Base-by-base conservation (phyloP, 2,113 vertebrate genomes). In the Rhinogobius similis region DNA sequence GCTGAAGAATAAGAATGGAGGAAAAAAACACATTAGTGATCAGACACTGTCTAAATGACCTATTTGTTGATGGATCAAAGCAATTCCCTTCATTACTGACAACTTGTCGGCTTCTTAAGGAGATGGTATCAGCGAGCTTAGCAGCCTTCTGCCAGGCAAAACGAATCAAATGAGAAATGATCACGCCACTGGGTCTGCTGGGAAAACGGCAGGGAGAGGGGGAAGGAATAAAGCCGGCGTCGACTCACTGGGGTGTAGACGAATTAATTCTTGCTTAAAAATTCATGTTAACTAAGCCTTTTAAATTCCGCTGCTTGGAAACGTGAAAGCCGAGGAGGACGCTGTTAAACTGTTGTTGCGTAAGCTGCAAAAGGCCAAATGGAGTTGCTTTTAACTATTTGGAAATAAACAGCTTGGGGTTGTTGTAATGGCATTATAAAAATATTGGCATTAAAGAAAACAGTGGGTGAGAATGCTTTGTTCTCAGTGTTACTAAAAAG, bases 1-100 rank as follows among this genome's bases (percentile, higher is more conserved):
- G 0, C 39, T 74, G 23, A 44, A 63, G 44, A 32, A 62, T 68
- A 16, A 68, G 21, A 72, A 61, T 39, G 43, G 46, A 27, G 66
- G 52, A 67, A 44, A 41, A n/a, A 46, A 81, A 73, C 27, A 77
- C 82, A 81, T 88, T 87, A 85, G 82, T 76, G 84, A 88, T 73
- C 81, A 88, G 89, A 87, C 86, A 85, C 85, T 75, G 81, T 78
- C 74, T 92, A 90, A 93, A 91, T 90, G 89, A 91, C 91, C 89
- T 89, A 92, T 93, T 93, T 93, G 89, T 93, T 81, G 85, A 85
- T 39, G 76, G 89, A 91, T 92, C 91, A 93, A 91, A 92, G 91
- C 82, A 78, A 87, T 89, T 92, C 83, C 85, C 90, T 88, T 93
- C 89, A 89, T 92, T 92, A 92, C 88, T 89, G 91, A 91, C 90